Evolutionary conservation across 35 echinoderm and acorn worm genomes (phyloP).

Genomic region (Holothuria glaberrima): DNA sequence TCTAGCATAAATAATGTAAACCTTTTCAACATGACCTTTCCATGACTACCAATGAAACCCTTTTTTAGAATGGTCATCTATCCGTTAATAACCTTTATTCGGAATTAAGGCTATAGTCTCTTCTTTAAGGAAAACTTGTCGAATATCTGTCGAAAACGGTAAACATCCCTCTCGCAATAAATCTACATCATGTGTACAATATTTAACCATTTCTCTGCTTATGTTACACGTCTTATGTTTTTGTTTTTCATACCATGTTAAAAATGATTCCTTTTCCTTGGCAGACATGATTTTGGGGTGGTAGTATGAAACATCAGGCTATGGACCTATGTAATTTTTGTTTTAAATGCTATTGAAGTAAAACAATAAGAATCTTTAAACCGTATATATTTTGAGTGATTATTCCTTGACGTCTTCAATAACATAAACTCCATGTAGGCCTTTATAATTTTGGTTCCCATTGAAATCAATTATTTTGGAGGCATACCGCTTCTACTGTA

Average conservation of each 20-base stretch:
- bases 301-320: background rate
- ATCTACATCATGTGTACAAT: background rate
- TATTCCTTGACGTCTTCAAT: background rate
- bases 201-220: background rate
- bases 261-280: background rate
- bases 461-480: background rate
- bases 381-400: background rate
- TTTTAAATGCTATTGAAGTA: background rate
- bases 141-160: background rate
- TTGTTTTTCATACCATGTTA: background rate
- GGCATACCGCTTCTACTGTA: background rate
- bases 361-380: constrained; percentile 30
- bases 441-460: constrained; percentile 1
- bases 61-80: no score
- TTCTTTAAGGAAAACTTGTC: background rate
- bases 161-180: constrained; percentile 12
- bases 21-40: no score
- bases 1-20: no score
- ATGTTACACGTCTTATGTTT: constrained; percentile 5
- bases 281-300: background rate
- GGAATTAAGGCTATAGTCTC: background rate
- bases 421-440: background rate
- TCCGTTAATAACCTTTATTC: no score
- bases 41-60: no score
- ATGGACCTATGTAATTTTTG: background rate